Evolutionary conservation across 2,888 invertebrate species (phyloP).

Genomic region (Crocallis elinguaria): DNA sequence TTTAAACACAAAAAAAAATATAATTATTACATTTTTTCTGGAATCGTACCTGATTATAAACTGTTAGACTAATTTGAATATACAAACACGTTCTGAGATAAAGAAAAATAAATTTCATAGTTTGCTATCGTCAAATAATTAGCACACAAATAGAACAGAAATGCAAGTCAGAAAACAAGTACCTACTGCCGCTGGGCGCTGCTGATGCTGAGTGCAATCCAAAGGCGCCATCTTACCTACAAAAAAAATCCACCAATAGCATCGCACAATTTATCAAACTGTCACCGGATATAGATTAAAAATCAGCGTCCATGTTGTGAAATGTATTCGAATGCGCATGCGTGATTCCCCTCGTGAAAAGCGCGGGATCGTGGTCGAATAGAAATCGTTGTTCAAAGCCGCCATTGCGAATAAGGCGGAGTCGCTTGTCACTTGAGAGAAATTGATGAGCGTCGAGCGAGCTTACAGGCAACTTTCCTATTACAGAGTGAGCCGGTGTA

Average conservation of each 20-base stretch:
- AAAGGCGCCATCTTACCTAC: background rate
- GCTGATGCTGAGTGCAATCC: too few species aligned
- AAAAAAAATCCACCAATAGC: constrained; percentile 31
- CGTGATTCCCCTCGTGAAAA: constrained; percentile 55
- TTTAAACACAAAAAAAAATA: too few species aligned
- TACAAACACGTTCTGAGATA: too few species aligned
- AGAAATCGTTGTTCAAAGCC: constrained; percentile 45
- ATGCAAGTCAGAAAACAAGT: too few species aligned
- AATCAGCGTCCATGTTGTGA: constrained; percentile 53
- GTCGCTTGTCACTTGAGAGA: constrained; percentile 28
- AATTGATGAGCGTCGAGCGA: background rate
- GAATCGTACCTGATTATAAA: too few species aligned
- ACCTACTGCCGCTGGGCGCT: too few species aligned
- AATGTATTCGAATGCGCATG: constrained; percentile 59
- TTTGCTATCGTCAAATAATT: too few species aligned
- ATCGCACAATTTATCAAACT: constrained; percentile 21
- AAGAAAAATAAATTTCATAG: too few species aligned
- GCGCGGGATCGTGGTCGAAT: constrained; percentile 61
- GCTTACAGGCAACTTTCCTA: background rate
- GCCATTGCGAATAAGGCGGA: constrained; percentile 75
- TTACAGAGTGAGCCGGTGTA: background rate
- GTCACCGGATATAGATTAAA: constrained; percentile 15
- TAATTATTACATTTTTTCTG: too few species aligned
- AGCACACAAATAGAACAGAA: too few species aligned
- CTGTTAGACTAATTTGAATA: too few species aligned